phyloP scores from a whole-genome alignment of 2,888 invertebrate species.

The Nymphalis c-album region DNA sequence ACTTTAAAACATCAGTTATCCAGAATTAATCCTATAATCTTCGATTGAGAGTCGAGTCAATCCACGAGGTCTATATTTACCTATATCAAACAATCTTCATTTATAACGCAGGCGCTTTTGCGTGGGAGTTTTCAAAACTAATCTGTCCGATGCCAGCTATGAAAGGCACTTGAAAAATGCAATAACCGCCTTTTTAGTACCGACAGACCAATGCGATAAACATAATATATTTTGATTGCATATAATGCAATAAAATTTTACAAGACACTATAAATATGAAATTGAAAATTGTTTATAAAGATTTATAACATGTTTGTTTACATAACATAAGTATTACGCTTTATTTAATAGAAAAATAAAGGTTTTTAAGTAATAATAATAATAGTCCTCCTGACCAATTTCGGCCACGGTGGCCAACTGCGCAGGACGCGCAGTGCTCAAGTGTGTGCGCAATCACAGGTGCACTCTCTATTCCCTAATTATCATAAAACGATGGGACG shows the following conservation, averaged over 20 bases:
- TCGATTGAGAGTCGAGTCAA: too few species aligned
- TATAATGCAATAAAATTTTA: conserved; percentile 15
- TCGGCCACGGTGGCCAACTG: too few species aligned
- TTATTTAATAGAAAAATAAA: too few species aligned
- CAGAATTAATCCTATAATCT: too few species aligned
- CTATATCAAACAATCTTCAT: neutral
- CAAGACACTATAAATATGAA: conserved; percentile 13
- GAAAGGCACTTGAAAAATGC: conserved; percentile 27
- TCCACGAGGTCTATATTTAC: neutral
- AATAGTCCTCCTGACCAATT: too few species aligned
- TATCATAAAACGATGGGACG: too few species aligned
- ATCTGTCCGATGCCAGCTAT: conserved; percentile 17
- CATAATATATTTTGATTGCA: conserved; percentile 20
- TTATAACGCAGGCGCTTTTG: neutral
- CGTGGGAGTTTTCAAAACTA: conserved; percentile 15
- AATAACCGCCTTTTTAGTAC: conserved; percentile 27
- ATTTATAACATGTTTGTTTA: too few species aligned
- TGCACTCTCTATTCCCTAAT: too few species aligned
- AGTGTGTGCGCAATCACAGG: too few species aligned
- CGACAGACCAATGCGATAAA: conserved; percentile 21
- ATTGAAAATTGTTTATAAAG: conserved; percentile 6
- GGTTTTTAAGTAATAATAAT: neutral
- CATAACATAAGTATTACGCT: too few species aligned
- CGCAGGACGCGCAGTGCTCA: too few species aligned
- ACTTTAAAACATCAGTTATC: too few species aligned